Base-by-base conservation (phyloP, 1,140 invertebrate species). In the Zaprionus vittiger region DNA sequence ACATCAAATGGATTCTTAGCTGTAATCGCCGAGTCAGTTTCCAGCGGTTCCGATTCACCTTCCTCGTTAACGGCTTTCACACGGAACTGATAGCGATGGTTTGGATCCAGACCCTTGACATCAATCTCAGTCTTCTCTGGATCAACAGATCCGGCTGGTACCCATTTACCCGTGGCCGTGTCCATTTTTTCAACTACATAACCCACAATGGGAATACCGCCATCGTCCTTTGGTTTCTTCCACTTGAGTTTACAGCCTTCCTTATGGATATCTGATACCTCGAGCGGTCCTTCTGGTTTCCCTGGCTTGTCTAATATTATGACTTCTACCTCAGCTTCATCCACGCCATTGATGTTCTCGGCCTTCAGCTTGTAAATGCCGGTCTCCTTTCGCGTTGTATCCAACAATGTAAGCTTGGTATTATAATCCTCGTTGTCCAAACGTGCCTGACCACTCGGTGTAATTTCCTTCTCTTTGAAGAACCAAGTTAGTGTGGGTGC, bases 1-100 rank as follows among this genome's bases (percentile, higher is more conserved):
- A 96, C 94, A 93, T 99, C 98, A 93, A 96, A 99, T 76, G 98
- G 98, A 96, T 99, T 99, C 93, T 99, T 99, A 56, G 99, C 99
- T 12, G 97, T 91, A 66, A 97, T 97, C 0, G 97, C 94, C 65
- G 95, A 95, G 68, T 98, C 97, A 0, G 97, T 97, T 80, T 98
- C 97, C 15, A 99, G 93, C 12, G 98, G 97, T 90, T 98, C 97
- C 0, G 98, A 98, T 93, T 99, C 97, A 22, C 98, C 98, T 93
- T 99, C 98, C 83, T 99, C 98, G 93, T 99, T 99, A 0, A 98
- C 95, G 14, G 98, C 98, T 90, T 97, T 97, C 0, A 99, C 98
- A 70, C 98, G 95, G 95, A 99, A 99, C 79, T 99, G 96, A 91
- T 99, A 99, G 52, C 98, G 98, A 91, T 97, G 97, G 65, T 97